Evolutionary conservation across 2,797 vertebrate genomes (phyloP).

Genomic region (Selene dorsalis): DNA sequence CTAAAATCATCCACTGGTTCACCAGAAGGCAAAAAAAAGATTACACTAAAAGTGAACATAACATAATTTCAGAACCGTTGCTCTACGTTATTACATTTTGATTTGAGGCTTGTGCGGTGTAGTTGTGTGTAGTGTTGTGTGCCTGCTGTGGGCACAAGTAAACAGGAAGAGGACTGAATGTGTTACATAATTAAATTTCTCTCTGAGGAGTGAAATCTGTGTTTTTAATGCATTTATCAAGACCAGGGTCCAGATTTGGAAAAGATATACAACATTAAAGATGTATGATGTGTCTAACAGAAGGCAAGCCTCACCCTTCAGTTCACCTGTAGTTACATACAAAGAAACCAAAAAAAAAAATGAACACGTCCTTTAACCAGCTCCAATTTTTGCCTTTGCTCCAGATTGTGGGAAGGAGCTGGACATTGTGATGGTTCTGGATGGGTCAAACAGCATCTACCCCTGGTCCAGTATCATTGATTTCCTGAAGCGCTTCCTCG

Average conservation of each 20-base stretch:
- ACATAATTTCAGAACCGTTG: not conserved
- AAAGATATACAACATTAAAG: not conserved
- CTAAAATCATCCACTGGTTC: not conserved
- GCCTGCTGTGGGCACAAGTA: constrained; percentile 10
- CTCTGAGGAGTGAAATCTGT: constrained; percentile 9
- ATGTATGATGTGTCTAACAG: not conserved
- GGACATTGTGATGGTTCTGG: constrained; percentile 95
- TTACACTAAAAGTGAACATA: not conserved
- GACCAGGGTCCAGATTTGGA: not conserved
- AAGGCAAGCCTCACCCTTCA: not conserved
- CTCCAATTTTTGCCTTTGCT: constrained; percentile 55
- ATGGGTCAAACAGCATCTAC: constrained; percentile 97
- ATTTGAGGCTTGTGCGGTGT: not conserved
- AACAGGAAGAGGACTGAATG: constrained; percentile 17
- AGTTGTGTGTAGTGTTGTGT: not conserved
- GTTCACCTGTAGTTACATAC: not conserved
- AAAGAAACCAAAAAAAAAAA: not conserved
- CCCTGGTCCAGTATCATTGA: constrained; percentile 90
- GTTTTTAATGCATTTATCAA: constrained; percentile 4
- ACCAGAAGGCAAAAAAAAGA: not conserved
- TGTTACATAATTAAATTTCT: constrained; percentile 9
- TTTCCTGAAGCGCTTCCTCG: constrained; percentile 89
- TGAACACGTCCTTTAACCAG: not conserved
- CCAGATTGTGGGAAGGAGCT: constrained; percentile 90
- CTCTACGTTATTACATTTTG: constrained; percentile 10